Evolutionary conservation across 1,140 invertebrate species (phyloP).

Genomic region (Asbolus verrucosus): DNA sequence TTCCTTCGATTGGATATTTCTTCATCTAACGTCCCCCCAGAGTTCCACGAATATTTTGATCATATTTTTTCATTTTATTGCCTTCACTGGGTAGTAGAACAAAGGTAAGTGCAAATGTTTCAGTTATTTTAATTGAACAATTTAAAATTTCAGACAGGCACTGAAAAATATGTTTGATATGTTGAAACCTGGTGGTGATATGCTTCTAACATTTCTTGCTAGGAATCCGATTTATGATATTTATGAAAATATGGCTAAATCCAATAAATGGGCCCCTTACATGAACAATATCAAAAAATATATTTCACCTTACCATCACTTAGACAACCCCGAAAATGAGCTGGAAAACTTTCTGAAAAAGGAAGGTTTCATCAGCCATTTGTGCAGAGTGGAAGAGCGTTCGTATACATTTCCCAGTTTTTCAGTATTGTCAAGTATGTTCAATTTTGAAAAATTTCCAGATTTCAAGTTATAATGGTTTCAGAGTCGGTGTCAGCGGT

Average conservation of each 20-base stretch:
- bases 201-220: slow-evolving; percentile 77
- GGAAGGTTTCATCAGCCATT: slow-evolving; percentile 75
- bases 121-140: no score
- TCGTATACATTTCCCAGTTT: slow-evolving; percentile 74
- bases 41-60: slow-evolving; percentile 71
- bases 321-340: slow-evolving; percentile 71
- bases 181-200: slow-evolving; percentile 75
- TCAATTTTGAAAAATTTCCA: slow-evolving; percentile 8
- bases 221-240: slow-evolving; percentile 79
- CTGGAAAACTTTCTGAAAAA: slow-evolving; percentile 73
- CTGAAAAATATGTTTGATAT: slow-evolving; percentile 76
- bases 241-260: slow-evolving; percentile 72
- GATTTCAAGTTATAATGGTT: slow-evolving; percentile 48
- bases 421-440: slow-evolving; percentile 69
- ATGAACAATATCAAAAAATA: slow-evolving; percentile 75
- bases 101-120: slow-evolving; percentile 74
- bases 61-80: slow-evolving; percentile 86
- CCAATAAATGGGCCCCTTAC: slow-evolving; percentile 73
- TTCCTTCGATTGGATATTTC: slow-evolving; percentile 79
- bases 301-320: slow-evolving; percentile 76
- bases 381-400: slow-evolving; percentile 74
- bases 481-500: slow-evolving; percentile 78
- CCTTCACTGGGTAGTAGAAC: slow-evolving; percentile 84
- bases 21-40: slow-evolving; percentile 65
- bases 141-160: slow-evolving; percentile 70